phyloP scores from a whole-genome alignment of 2,888 invertebrate species.

The Drosophila formosana region DNA sequence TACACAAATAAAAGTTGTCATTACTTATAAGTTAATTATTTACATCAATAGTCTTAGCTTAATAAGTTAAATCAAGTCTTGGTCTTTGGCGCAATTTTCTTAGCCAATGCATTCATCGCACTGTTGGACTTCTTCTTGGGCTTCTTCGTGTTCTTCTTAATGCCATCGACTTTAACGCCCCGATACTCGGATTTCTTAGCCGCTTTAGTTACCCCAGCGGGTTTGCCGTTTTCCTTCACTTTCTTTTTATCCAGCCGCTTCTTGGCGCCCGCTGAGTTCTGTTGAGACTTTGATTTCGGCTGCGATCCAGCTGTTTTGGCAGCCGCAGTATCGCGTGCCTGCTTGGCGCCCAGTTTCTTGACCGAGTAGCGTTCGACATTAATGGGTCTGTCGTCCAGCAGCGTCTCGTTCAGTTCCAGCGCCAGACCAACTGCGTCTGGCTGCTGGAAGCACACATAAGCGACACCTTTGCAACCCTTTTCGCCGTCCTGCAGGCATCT shows the following conservation, averaged over 20 bases:
- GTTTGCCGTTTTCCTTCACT: constrained; percentile 34
- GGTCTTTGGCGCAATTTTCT: constrained; percentile 83
- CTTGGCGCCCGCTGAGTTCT: constrained; percentile 58
- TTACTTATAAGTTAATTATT: constrained; percentile 29
- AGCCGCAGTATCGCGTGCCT: constrained; percentile 64
- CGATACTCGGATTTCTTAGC: constrained; percentile 81
- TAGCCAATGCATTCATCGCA: constrained; percentile 76
- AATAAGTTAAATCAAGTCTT: constrained; percentile 39
- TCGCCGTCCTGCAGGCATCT: constrained; percentile 80
- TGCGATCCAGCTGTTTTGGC: constrained; percentile 18
- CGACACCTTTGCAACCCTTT: constrained; percentile 84
- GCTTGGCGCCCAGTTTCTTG: constrained; percentile 79
- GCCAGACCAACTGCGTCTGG: constrained; percentile 83
- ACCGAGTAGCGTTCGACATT: constrained; percentile 81
- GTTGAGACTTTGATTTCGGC: constrained; percentile 56
- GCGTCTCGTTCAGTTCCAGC: constrained; percentile 83
- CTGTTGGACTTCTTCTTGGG: constrained; percentile 75
- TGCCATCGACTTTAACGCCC: constrained; percentile 79
- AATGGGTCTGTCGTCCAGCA: constrained; percentile 84
- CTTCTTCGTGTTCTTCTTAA: constrained; percentile 73
- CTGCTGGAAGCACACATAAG: constrained; percentile 83
- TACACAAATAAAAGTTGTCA: not conserved
- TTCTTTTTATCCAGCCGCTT: constrained; percentile 60
- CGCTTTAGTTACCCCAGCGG: not conserved
- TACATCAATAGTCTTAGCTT: constrained; percentile 35